A percentile compares a stretch with the other conserved stretches of the same genome.
Evolutionary conservation across 2,888 invertebrate genomes (phyloP).

Genomic region (Oscheius sp.): DNA sequence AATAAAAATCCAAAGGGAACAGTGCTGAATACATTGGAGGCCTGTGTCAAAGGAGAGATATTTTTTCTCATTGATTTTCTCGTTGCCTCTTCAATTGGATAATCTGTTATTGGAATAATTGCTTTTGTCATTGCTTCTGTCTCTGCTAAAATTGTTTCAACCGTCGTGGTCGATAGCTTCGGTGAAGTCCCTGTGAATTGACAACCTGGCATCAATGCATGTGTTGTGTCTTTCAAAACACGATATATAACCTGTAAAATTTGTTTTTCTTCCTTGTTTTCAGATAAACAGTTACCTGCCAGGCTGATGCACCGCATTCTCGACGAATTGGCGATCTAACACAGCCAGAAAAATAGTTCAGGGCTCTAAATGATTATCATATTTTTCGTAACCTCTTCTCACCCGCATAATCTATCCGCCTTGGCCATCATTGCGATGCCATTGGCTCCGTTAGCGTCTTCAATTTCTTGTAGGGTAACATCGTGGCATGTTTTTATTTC

Average conservation of each 20-base stretch:
- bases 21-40: not conserved
- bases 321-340: slow-evolving; percentile 27
- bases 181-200: slow-evolving; percentile 60
- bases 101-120: not conserved
- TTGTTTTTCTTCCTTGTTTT: slow-evolving; percentile 2
- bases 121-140: slow-evolving; percentile 14
- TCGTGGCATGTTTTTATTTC: slow-evolving; percentile 68
- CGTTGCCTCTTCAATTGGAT: not conserved
- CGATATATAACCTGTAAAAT: slow-evolving; percentile 61
- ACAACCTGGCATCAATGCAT: slow-evolving; percentile 69
- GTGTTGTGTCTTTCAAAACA: slow-evolving; percentile 69
- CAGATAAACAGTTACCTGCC: slow-evolving; percentile 38
- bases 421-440: slow-evolving; percentile 60
- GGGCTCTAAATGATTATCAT: slow-evolving; percentile 18
- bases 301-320: slow-evolving; percentile 41
- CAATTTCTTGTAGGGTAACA: slow-evolving; percentile 64
- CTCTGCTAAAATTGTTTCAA: not conserved
- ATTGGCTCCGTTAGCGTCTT: slow-evolving; percentile 60
- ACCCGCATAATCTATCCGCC: slow-evolving; percentile 68
- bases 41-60: slow-evolving; percentile 18
- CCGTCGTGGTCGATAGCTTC: slow-evolving; percentile 3
- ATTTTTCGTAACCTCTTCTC: slow-evolving; percentile 1
- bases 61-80: slow-evolving; percentile 32
- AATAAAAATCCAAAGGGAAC: not conserved
- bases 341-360: slow-evolving; percentile 32